Conservation (phyloP, 2,113 vertebrate species). For the Mus spicilegus region DNA sequence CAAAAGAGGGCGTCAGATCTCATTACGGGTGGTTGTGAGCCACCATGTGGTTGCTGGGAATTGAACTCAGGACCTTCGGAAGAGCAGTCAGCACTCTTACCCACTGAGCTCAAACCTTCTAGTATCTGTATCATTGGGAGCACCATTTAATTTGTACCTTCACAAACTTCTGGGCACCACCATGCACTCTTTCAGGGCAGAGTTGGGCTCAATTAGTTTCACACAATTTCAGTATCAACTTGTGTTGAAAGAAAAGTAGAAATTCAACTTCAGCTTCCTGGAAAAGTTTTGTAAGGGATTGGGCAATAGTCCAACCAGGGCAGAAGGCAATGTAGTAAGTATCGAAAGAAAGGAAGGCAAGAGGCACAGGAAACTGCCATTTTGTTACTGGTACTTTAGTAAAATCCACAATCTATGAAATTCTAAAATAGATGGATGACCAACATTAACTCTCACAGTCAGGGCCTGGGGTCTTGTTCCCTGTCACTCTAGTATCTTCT, state of each 20-base stretch:
- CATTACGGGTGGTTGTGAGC: too few species aligned
- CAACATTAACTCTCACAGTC: not conserved
- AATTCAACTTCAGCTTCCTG: slow-evolving; percentile 55
- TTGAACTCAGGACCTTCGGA: too few species aligned
- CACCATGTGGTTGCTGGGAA: too few species aligned
- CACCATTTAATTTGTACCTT: not conserved
- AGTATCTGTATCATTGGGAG: not conserved
- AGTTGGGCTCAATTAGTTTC: not conserved
- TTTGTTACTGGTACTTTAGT: not conserved
- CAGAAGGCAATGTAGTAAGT: slow-evolving; percentile 46
- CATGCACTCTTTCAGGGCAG: not conserved
- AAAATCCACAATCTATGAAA: not conserved
- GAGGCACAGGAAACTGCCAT: slow-evolving; percentile 42
- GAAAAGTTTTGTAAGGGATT: slow-evolving; percentile 52
- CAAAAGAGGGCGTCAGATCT: too few species aligned
- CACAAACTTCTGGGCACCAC: not conserved
- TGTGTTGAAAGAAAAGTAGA: slow-evolving; percentile 31
- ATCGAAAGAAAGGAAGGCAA: slow-evolving; percentile 32
- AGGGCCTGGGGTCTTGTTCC: not conserved
- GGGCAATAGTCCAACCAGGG: slow-evolving; percentile 14
- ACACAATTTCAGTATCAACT: slow-evolving; percentile 22
- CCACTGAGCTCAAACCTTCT: not conserved
- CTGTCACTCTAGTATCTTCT: not conserved
- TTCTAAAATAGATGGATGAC: not conserved
- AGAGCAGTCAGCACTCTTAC: too few species aligned